These are phyloP conservation scores for Heliconius himera DNA, from an alignment of 1,140 invertebrate genomes.

Conservation along the genomic window DNA sequence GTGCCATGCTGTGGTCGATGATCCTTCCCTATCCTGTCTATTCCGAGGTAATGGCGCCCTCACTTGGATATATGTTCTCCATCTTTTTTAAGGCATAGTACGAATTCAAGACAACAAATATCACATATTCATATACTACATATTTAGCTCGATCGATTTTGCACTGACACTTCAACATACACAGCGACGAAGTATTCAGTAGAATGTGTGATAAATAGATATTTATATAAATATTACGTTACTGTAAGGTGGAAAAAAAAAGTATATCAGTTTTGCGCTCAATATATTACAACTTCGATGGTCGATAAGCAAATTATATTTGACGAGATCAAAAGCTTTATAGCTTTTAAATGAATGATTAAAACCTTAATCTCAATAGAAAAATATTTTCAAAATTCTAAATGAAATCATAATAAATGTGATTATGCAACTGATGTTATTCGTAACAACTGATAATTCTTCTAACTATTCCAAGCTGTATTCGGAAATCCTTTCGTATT, in stretches of 20 bases:
- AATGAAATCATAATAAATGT: not conserved
- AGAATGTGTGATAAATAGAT: conserved; percentile 51
- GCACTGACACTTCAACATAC: conserved; percentile 78
- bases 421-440: conserved; percentile 4
- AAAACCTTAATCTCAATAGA: not conserved
- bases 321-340: not conserved
- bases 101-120: conserved; percentile 55
- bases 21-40: conserved; percentile 60
- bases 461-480: not conserved
- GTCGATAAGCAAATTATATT: conserved; percentile 2
- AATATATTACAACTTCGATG: conserved; percentile 70
- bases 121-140: conserved; percentile 50
- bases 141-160: conserved; percentile 80
- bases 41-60: conserved; percentile 50
- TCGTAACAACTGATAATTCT: conserved; percentile 11
- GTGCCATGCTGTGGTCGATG: conserved; percentile 79
- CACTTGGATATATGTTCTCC: conserved; percentile 47
- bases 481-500: not conserved
- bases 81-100: conserved; percentile 53
- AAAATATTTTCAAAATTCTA: not conserved
- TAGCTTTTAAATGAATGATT: not conserved
- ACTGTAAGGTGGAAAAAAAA: conserved; percentile 17
- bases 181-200: conserved; percentile 53
- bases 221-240: conserved; percentile 25
- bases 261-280: conserved; percentile 46